These are phyloP conservation scores for Leptestheria dahalacensis DNA, from an alignment of 1,140 invertebrate species.

Conservation along the genomic window DNA sequence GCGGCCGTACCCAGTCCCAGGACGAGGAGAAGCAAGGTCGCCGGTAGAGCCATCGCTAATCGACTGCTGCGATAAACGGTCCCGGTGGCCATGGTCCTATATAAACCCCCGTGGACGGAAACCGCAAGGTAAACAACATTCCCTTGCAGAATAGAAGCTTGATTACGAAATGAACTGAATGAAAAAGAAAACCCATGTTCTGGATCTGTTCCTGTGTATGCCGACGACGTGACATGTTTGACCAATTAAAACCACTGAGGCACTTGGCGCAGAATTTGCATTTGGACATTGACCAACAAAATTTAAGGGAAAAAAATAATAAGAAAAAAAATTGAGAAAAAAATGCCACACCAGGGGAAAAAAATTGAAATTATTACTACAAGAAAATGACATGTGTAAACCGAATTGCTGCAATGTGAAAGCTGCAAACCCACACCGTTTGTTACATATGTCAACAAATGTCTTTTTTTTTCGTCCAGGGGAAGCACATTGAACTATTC, in stretches of 20 bases:
- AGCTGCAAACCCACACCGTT: not conserved
- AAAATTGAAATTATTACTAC: too few species aligned
- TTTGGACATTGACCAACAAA: too few species aligned
- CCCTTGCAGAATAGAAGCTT: too few species aligned
- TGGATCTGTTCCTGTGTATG: not conserved
- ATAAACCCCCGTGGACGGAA: too few species aligned
- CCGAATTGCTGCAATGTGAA: not conserved
- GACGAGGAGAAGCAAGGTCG: not conserved
- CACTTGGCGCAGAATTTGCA: not conserved
- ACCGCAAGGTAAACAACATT: too few species aligned
- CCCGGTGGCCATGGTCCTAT: too few species aligned
- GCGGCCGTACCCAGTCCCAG: not conserved
- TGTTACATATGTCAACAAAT: too few species aligned
- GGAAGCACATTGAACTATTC: not conserved
- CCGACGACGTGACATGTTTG: not conserved
- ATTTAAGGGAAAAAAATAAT: too few species aligned
- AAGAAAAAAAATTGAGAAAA: too few species aligned
- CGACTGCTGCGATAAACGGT: too few species aligned
- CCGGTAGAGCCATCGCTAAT: not conserved
- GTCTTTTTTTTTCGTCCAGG: not conserved
- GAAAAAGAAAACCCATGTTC: not conserved
- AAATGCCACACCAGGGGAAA: too few species aligned
- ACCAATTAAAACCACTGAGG: not conserved
- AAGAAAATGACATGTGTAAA: too few species aligned
- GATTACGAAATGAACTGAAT: not conserved